These are phyloP conservation scores for Papilio polytes DNA, from an alignment of 1,140 invertebrate genomes.

Conservation along the genomic window DNA sequence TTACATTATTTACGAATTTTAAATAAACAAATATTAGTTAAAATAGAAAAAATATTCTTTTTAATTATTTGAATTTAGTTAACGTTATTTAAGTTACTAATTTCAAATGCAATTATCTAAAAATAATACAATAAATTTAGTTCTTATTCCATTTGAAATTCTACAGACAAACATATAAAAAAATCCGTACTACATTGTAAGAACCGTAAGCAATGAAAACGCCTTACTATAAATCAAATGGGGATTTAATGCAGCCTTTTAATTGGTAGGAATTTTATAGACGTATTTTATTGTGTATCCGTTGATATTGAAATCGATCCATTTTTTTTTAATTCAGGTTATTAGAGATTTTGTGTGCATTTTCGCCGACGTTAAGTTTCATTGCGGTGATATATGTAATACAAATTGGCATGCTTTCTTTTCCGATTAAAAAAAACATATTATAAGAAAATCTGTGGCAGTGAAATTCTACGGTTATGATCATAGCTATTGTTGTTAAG, in stretches of 20 bases:
- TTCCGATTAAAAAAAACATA: too few species aligned
- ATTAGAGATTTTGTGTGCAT: not conserved
- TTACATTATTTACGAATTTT: too few species aligned
- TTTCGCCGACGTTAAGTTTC: too few species aligned
- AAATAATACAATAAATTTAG: not conserved
- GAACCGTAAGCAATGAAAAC: conserved; percentile 44
- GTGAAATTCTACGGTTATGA: too few species aligned
- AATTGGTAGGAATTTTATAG: conserved; percentile 58
- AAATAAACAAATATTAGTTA: too few species aligned
- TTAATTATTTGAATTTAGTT: too few species aligned
- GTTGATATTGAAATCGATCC: conserved; percentile 52
- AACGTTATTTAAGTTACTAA: too few species aligned
- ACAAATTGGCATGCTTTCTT: too few species aligned
- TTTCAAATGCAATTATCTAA: not conserved
- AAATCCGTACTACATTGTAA: not conserved
- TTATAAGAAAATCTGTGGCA: too few species aligned
- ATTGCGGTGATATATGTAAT: too few species aligned
- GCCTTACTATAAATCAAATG: conserved; percentile 60
- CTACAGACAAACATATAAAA: not conserved
- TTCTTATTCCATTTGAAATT: not conserved
- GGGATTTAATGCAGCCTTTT: conserved; percentile 58
- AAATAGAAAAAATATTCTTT: too few species aligned
- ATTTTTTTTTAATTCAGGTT: conserved; percentile 57
- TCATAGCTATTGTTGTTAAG: too few species aligned
- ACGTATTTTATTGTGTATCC: conserved; percentile 54